A percentile compares a stretch with the other conserved stretches of the same genome.
These are phyloP conservation scores for Halcyon malimbica DNA, from an alignment of 2,113 vertebrate genomes.

Conservation along the genomic window DNA sequence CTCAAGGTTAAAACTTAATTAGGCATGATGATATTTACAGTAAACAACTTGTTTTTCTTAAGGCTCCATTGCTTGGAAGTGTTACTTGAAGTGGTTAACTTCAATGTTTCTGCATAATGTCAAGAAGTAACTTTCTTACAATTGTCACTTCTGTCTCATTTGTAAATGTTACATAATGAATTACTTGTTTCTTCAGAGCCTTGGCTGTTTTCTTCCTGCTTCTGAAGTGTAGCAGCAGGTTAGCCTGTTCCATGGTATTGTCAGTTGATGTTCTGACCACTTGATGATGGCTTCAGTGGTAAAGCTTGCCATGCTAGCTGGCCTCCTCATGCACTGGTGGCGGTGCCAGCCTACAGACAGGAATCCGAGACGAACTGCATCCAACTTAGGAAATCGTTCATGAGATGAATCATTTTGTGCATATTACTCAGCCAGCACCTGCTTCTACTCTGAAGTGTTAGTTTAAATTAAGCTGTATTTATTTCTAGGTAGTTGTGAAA, in stretches of 20 bases:
- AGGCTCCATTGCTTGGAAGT: background rate
- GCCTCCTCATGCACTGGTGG: background rate
- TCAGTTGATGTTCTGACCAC: background rate
- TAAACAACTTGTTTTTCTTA: background rate
- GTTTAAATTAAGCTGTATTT: background rate
- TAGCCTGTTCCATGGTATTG: background rate
- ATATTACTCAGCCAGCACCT: background rate
- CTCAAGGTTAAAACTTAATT: background rate
- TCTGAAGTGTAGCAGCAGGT: background rate
- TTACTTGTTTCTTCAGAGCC: background rate
- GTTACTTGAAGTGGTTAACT: background rate
- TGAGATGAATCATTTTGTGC: background rate
- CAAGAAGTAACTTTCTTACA: background rate
- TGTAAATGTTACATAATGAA: background rate
- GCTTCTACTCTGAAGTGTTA: background rate
- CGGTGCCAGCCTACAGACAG: conserved; percentile 25
- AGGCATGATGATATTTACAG: background rate
- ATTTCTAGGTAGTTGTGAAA: conserved; percentile 15
- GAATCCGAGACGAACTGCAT: background rate
- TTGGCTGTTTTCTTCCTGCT: background rate
- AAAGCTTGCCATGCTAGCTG: background rate
- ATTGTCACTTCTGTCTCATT: no score
- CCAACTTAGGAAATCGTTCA: background rate
- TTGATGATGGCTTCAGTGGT: background rate
- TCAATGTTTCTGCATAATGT: rapidly evolving